These are phyloP conservation scores for Lophius americanus DNA, from an alignment of 2,797 vertebrate genomes.

Conservation along the genomic window DNA sequence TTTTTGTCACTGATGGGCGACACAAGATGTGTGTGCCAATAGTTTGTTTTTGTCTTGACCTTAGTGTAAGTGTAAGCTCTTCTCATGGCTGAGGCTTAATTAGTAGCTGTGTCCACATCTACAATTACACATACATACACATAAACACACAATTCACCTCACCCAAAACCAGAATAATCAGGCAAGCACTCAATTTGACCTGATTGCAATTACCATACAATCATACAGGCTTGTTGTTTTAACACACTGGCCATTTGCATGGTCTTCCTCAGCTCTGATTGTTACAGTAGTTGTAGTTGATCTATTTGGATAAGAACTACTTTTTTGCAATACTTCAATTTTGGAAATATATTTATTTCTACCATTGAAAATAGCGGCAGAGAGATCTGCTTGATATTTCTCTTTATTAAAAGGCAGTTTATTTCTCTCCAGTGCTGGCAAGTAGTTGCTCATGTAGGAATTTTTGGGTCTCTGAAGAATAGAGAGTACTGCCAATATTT, in stretches of 20 bases:
- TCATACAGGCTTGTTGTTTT: slow-evolving; percentile 14
- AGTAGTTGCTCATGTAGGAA: no score
- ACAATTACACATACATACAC: slow-evolving; percentile 13
- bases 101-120: slow-evolving; percentile 23
- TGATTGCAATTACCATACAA: slow-evolving; percentile 31
- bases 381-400: not conserved
- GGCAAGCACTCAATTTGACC: slow-evolving; percentile 15
- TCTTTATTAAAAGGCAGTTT: not conserved
- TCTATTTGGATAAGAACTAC: slow-evolving; percentile 3
- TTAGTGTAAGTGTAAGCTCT: slow-evolving; percentile 18
- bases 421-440: no score
- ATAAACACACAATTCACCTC: not conserved
- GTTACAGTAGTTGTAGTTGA: slow-evolving; percentile 9
- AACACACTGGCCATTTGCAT: not conserved
- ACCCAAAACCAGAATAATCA: slow-evolving; percentile 12
- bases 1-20: slow-evolving; percentile 7
- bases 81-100: slow-evolving; percentile 35
- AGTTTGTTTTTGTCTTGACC: slow-evolving; percentile 26
- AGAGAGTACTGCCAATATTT: not conserved
- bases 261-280: slow-evolving; percentile 10
- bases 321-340: slow-evolving; percentile 6
- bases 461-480: not conserved
- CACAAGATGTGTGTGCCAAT: slow-evolving; percentile 11
- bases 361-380: not conserved
- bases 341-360: not conserved